Conservation (phyloP, 1,140 invertebrate species). For the Cydia fagiglandana region DNA sequence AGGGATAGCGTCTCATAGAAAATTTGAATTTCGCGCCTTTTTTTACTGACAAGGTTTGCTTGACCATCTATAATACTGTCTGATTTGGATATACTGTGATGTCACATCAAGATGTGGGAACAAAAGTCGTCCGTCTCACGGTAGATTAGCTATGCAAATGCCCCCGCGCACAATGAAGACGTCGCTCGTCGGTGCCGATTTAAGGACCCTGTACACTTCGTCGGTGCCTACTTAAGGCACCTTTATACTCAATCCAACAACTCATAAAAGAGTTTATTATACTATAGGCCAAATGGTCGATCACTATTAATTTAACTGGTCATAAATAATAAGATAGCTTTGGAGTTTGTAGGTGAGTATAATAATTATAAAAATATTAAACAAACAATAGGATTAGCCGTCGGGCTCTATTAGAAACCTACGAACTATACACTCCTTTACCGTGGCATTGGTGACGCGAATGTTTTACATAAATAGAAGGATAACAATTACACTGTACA, state of each 20-base stretch:
- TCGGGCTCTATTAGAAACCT: too few relatives aligned
- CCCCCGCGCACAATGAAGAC: constrained; percentile 26
- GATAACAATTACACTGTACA: constrained; percentile 13
- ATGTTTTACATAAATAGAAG: constrained; percentile 13
- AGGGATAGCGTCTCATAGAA: too few relatives aligned
- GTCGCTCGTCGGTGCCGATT: constrained; percentile 10
- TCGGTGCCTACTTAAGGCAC: background rate
- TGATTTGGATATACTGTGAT: background rate
- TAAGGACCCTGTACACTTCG: background rate
- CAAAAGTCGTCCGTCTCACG: constrained; percentile 30
- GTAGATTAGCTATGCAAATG: constrained; percentile 32
- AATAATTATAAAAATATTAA: too few relatives aligned
- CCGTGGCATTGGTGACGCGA: background rate
- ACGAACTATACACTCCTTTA: background rate
- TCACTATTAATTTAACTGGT: too few relatives aligned
- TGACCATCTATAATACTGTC: background rate
- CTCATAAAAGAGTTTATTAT: too few relatives aligned
- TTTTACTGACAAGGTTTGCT: too few relatives aligned
- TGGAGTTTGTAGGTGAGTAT: background rate
- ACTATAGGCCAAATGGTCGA: too few relatives aligned
- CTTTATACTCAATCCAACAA: background rate
- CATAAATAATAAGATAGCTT: too few relatives aligned
- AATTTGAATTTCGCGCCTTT: too few relatives aligned
- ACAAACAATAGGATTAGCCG: too few relatives aligned
- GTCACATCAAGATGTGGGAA: constrained; percentile 28